A percentile compares a stretch with the other conserved stretches of the same genome.
These are phyloP conservation scores for Cerceris rybyensis DNA, from an alignment of 2,888 invertebrate genomes.

Conservation along the genomic window DNA sequence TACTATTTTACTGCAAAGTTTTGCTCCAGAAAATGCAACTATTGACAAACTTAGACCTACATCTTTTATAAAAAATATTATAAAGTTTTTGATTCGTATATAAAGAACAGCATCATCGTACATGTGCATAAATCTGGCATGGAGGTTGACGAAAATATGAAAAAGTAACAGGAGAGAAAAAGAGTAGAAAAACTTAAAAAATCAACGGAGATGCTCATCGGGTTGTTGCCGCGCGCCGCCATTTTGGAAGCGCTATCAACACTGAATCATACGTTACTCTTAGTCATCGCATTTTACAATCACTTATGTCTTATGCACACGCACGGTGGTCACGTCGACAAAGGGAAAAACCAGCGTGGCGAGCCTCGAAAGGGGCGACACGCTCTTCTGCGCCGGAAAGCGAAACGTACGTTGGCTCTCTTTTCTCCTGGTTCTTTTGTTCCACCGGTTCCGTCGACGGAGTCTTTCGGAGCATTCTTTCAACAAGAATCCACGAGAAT, in stretches of 20 bases:
- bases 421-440: conserved; percentile 55
- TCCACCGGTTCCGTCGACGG: conserved; percentile 15
- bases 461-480: conserved; percentile 6
- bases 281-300: conserved; percentile 58
- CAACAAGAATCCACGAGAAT: neutral
- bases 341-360: conserved; percentile 49
- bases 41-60: too few species aligned
- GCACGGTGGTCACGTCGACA: conserved; percentile 43
- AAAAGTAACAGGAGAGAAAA: neutral
- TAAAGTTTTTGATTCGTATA: too few species aligned
- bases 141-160: too few species aligned
- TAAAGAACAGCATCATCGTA: too few species aligned
- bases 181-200: conserved; percentile 16
- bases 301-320: conserved; percentile 33
- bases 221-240: conserved; percentile 39
- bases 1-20: too few species aligned
- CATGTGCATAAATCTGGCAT: too few species aligned
- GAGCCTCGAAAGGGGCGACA: conserved; percentile 66
- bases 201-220: conserved; percentile 28
- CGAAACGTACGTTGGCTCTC: conserved; percentile 70
- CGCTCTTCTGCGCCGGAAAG: conserved; percentile 78
- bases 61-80: too few species aligned
- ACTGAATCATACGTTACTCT: conserved; percentile 51
- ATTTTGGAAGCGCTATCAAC: conserved; percentile 39
- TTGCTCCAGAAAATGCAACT: too few species aligned